phyloP scores from a whole-genome alignment of 2,888 invertebrate species.

The Corbicula japonica region DNA sequence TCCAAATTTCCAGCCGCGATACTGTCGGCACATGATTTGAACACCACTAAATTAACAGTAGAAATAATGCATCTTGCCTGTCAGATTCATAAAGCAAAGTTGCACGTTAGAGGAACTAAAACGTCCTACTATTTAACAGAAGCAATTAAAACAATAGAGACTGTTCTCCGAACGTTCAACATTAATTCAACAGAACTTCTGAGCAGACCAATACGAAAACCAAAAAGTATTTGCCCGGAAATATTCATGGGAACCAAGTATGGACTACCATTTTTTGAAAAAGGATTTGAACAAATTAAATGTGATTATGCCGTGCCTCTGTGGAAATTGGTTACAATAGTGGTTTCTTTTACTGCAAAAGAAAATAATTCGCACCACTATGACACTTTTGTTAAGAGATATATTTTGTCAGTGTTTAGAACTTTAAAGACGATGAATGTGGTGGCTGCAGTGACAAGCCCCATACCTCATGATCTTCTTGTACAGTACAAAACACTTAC shows the following conservation, averaged over 20 bases:
- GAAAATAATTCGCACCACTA: background rate
- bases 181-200: background rate
- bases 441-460: conserved; percentile 8
- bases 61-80: too few relatives aligned
- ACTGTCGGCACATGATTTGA: too few relatives aligned
- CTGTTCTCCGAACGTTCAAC: background rate
- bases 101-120: conserved; percentile 11
- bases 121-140: background rate
- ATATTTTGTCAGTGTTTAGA: conserved; percentile 25
- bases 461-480: background rate
- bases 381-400: background rate
- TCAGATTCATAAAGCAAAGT: background rate
- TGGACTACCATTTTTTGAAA: conserved; percentile 70
- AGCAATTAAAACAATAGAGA: background rate
- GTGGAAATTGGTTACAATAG: conserved; percentile 49
- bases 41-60: too few relatives aligned
- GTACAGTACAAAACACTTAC: background rate
- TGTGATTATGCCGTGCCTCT: conserved; percentile 48
- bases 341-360: background rate
- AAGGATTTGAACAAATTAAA: conserved; percentile 62
- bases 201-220: background rate
- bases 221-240: conserved; percentile 67
- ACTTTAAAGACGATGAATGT: conserved; percentile 7
- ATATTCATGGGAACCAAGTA: conserved; percentile 62
- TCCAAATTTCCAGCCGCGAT: too few relatives aligned